phyloP scores from a whole-genome alignment of 2,888 invertebrate genomes.

The Drosophila nigricruria region DNA sequence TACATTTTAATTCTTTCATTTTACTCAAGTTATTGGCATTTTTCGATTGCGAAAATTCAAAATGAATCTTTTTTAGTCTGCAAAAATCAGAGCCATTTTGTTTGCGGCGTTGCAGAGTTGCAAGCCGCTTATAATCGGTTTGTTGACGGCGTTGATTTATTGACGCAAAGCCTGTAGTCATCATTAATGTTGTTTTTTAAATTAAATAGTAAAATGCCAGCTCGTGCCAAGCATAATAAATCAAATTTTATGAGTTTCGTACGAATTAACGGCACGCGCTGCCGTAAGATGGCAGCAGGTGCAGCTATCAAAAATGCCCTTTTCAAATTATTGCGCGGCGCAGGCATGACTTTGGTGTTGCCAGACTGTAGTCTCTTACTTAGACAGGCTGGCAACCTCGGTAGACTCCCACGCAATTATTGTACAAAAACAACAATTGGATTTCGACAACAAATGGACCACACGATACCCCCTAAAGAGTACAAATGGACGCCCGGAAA shows the following conservation, averaged over 20 bases:
- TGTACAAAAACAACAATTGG: slow-evolving; percentile 76
- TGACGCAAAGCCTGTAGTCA: slow-evolving; percentile 9
- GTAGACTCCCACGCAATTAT: slow-evolving; percentile 49
- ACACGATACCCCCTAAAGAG: slow-evolving; percentile 69
- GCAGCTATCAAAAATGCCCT: slow-evolving; percentile 38
- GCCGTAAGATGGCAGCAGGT: slow-evolving; percentile 61
- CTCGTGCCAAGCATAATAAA: slow-evolving; percentile 39
- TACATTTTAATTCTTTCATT: slow-evolving; percentile 29
- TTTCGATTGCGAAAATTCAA: slow-evolving; percentile 45
- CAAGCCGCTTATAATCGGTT: slow-evolving; percentile 37
- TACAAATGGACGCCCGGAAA: slow-evolving; percentile 73
- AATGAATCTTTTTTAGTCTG: slow-evolving; percentile 54
- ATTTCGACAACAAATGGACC: slow-evolving; percentile 75
- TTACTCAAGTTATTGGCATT: slow-evolving; percentile 7
- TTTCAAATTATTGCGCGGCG: slow-evolving; percentile 53
- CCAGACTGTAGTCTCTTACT: slow-evolving; percentile 36
- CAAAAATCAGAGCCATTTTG: slow-evolving; percentile 77
- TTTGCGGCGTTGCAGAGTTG: slow-evolving; percentile 67
- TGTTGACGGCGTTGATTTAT: slow-evolving; percentile 36
- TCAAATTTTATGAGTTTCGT: slow-evolving; percentile 48
- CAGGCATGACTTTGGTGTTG: slow-evolving; percentile 26
- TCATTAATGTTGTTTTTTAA: slow-evolving; percentile 3
- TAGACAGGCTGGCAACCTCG: slow-evolving; percentile 30
- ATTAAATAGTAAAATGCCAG: slow-evolving; percentile 17
- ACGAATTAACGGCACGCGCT: slow-evolving; percentile 46